A percentile compares a stretch with the other conserved stretches of the same genome.
Evolutionary conservation across 2,113 vertebrate genomes (phyloP).

Genomic region (Castor canadensis): DNA sequence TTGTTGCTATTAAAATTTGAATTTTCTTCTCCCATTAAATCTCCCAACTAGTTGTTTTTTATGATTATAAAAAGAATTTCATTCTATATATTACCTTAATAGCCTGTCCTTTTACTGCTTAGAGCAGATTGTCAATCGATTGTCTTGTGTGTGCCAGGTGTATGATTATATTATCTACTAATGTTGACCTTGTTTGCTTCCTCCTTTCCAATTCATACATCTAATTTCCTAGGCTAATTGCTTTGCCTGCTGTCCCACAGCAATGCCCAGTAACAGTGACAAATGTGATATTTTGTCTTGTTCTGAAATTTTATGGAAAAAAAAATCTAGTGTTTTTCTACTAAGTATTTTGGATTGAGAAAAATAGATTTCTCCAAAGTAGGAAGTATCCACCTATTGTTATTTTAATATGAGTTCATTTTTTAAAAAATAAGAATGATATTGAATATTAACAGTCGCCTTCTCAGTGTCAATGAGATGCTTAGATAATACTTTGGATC

Average conservation of each 20-base stretch:
- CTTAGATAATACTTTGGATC: neutral
- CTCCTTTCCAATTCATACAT: constrained; percentile 13
- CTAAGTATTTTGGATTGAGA: constrained; percentile 23
- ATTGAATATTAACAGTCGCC: neutral
- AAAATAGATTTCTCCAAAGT: neutral
- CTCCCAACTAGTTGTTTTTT: neutral
- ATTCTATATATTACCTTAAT: constrained; percentile 27
- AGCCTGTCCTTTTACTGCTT: neutral
- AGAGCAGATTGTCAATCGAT: neutral
- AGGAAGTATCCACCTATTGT: neutral
- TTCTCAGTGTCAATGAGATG: neutral
- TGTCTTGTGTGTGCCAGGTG: neutral
- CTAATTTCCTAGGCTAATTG: constrained; percentile 29
- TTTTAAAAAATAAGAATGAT: neutral
- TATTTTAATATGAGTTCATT: neutral
- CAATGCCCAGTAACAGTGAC: neutral
- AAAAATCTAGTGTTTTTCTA: neutral
- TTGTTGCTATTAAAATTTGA: neutral
- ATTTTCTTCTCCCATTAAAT: neutral
- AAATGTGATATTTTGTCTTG: neutral
- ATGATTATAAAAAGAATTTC: neutral
- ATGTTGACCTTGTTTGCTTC: neutral
- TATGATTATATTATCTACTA: neutral
- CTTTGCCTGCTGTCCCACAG: neutral
- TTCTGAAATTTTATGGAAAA: constrained; percentile 8